A percentile compares a stretch with the other conserved stretches of the same genome.
Conservation (phyloP, 2,797 vertebrate genomes). For the Manis crassicaudata region DNA sequence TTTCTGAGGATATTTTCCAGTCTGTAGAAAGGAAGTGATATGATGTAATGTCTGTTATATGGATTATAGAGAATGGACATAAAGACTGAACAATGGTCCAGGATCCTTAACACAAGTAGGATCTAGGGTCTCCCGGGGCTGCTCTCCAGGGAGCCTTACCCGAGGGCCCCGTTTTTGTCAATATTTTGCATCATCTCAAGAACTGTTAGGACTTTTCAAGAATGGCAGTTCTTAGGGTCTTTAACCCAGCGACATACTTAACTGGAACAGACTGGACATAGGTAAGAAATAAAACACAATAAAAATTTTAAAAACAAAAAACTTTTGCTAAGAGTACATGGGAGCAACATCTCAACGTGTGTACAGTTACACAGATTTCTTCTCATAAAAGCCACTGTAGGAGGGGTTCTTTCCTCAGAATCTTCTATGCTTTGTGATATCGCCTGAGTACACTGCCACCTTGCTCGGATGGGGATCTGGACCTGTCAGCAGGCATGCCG, state of each 20-base stretch:
- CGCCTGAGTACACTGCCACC: neutral
- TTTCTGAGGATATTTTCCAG: neutral
- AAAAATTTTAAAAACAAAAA: neutral
- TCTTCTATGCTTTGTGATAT: neutral
- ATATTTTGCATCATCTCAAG: neutral
- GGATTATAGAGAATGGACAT: neutral
- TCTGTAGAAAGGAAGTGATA: neutral
- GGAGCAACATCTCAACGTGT: neutral
- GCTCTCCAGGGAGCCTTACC: neutral
- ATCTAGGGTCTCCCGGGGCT: rapidly evolving
- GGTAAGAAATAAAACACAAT: neutral
- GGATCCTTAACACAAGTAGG: neutral
- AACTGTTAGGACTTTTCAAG: neutral
- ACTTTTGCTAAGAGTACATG: neutral
- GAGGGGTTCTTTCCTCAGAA: neutral
- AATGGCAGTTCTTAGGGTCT: neutral
- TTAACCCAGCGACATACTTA: neutral
- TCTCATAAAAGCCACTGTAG: neutral
- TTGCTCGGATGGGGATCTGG: neutral
- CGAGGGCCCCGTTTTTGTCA: neutral
- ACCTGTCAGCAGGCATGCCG: too few species aligned
- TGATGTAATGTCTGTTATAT: neutral
- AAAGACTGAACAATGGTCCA: neutral
- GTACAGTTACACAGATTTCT: neutral
- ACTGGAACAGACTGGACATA: neutral